Evolutionary conservation across 2,888 invertebrate species (phyloP), one percentile per base, ranked within the genome.

Genomic region (Apantesis nais): DNA sequence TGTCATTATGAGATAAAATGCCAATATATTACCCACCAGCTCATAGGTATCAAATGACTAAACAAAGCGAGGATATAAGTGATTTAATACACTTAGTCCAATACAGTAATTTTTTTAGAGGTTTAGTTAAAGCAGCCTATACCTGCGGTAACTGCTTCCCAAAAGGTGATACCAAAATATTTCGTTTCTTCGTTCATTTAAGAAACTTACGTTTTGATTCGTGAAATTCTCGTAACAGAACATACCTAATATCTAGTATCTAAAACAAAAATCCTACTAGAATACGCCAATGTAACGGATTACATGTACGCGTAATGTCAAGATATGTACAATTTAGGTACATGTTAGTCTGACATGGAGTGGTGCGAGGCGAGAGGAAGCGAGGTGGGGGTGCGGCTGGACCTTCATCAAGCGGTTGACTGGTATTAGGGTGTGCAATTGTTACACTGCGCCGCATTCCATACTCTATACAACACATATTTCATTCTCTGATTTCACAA

Each of bases 401-500:
- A 95, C 94, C 94, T 93, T 92, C 93, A 93, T 95, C 94, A 95
- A 94, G 90, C 91, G 91, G 90, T 89, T 95, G 94, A 95, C 94
- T 94, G 94, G 90, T 95, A 95, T 95, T 94, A 94, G 90, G 89
- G 89, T 89, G 85, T 87, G 89, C 92, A 89, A 93, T 94, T 94
- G 94, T 94, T 94, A 90, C 88, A 86, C 89, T 84, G 88, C 89
- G 89, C 83, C 89, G 88, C 93, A 93, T 93, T 93, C 93, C 92
- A 85, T 87, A 83, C 87, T 86, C 86, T 86, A 89, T 85, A 89
- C 88, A 88, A 90, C 89, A 89, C 89, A 90, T 90, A 92, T 92
- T 91, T 91, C 89, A 89, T 88, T 87, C 88, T 86, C 91, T 90
- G 93, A 94, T 94, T 93, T 91, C 84, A 86, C 88, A 90, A 93